Percentiles rank a stretch among this genome's conserved stretches.
Conservation (phyloP, 2,888 invertebrate genomes). For the Autographa pulchrina region DNA sequence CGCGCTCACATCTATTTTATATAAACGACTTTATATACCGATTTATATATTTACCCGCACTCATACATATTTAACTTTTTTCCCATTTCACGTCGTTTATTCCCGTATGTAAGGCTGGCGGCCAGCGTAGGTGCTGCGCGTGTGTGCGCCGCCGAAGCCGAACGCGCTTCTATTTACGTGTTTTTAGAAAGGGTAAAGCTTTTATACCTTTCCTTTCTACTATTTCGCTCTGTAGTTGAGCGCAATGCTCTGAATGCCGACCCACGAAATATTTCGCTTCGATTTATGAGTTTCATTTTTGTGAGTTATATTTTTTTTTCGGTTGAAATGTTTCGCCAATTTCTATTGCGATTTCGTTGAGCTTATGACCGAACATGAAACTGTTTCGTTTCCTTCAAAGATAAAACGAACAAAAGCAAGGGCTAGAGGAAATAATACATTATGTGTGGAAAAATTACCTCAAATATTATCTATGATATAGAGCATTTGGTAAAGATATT, state of each 20-base stretch:
- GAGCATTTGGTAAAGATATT: conserved; percentile 66
- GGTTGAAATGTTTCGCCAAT: conserved; percentile 75
- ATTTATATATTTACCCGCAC: conserved; percentile 89
- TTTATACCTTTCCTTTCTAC: conserved; percentile 88
- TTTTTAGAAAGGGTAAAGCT: conserved; percentile 89
- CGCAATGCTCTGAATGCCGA: conserved; percentile 80
- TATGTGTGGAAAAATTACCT: not conserved
- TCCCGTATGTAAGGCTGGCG: conserved; percentile 82
- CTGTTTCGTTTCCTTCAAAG: conserved; percentile 28
- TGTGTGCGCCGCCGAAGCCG: conserved; percentile 75
- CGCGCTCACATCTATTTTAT: conserved; percentile 83
- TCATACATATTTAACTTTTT: conserved; percentile 90
- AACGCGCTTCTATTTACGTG: conserved; percentile 85
- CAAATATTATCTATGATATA: conserved; percentile 46
- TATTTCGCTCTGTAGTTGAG: conserved; percentile 84
- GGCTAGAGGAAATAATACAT: not conserved
- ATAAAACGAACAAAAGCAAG: conserved; percentile 1
- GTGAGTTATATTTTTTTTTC: conserved; percentile 77
- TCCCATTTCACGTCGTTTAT: conserved; percentile 89
- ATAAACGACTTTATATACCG: conserved; percentile 87
- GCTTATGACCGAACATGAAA: conserved; percentile 16
- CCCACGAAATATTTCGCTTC: conserved; percentile 84
- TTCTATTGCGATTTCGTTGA: conserved; percentile 53
- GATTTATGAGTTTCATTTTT: conserved; percentile 86
- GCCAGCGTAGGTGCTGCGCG: conserved; percentile 68